Conservation (phyloP, 2,888 invertebrate genomes). For the Lasioglossum figueresi region DNA sequence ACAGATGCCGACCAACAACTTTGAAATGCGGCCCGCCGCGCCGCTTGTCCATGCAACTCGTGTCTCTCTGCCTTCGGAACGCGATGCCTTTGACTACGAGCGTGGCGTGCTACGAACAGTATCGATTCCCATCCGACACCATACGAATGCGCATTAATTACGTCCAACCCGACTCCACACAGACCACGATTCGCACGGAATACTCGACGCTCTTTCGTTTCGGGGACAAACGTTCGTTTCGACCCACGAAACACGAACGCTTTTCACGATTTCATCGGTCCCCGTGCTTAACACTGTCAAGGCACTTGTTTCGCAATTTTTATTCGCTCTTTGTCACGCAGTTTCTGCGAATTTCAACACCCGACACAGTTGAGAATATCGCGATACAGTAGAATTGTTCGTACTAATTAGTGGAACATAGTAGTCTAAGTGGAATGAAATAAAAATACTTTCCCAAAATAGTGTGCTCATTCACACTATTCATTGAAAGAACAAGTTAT, state of each 20-base stretch:
- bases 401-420: too few relatives aligned
- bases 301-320: not conserved
- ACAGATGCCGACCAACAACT: not conserved
- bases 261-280: not conserved
- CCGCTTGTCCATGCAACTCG: not conserved
- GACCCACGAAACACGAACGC: not conserved
- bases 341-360: not conserved
- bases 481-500: too few relatives aligned
- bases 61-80: conserved; percentile 36
- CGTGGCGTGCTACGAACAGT: conserved; percentile 25
- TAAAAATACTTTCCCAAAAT: too few relatives aligned
- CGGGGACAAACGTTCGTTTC: not conserved
- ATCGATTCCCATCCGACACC: conserved; percentile 52
- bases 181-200: not conserved
- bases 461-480: too few relatives aligned
- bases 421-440: too few relatives aligned
- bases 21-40: not conserved
- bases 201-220: not conserved
- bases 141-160: conserved; percentile 46
- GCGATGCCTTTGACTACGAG: conserved; percentile 43
- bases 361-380: too few relatives aligned
- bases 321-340: not conserved
- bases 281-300: not conserved
- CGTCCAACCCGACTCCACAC: too few relatives aligned
- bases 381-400: too few relatives aligned